These are phyloP conservation scores for Clarias platycephalus DNA, from an alignment of 2,797 vertebrate genomes.

Conservation along the genomic window DNA sequence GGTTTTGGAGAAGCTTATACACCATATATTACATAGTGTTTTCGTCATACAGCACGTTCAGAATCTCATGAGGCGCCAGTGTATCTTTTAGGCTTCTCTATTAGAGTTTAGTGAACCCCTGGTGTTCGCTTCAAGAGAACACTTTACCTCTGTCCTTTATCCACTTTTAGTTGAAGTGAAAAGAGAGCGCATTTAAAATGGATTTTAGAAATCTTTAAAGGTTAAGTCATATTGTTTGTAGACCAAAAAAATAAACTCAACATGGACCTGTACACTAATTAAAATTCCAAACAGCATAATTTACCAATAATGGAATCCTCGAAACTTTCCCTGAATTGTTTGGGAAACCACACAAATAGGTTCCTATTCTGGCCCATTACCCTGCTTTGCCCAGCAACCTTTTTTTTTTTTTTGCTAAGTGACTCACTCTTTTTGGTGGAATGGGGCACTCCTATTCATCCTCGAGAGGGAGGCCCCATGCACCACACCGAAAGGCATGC, in stretches of 20 bases:
- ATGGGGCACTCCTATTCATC: conserved; percentile 38
- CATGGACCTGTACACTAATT: background rate
- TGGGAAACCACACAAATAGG: conserved; percentile 31
- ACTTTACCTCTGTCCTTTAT: background rate
- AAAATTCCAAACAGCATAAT: conserved; percentile 16
- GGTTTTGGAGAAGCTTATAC: background rate
- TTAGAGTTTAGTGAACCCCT: background rate
- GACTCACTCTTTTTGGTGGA: conserved; percentile 35
- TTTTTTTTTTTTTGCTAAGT: background rate
- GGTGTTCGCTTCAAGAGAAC: background rate
- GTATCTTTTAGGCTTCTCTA: background rate
- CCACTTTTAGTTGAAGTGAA: background rate
- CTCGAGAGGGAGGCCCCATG: conserved; percentile 31
- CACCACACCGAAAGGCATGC: conserved; percentile 31
- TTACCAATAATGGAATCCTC: conserved; percentile 16
- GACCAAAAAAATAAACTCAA: background rate
- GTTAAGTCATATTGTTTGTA: background rate
- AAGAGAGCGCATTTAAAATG: background rate
- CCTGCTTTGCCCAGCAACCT: conserved; percentile 2
- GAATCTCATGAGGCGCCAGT: background rate
- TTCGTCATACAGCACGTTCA: background rate
- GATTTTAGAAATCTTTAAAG: background rate
- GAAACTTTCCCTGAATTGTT: conserved; percentile 30
- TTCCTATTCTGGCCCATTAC: conserved; percentile 34
- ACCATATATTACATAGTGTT: background rate